Percentiles rank a stretch among this genome's conserved stretches.
Evolutionary conservation across 2,113 vertebrate genomes (phyloP).

Genomic region (Bombycilla garrulus): DNA sequence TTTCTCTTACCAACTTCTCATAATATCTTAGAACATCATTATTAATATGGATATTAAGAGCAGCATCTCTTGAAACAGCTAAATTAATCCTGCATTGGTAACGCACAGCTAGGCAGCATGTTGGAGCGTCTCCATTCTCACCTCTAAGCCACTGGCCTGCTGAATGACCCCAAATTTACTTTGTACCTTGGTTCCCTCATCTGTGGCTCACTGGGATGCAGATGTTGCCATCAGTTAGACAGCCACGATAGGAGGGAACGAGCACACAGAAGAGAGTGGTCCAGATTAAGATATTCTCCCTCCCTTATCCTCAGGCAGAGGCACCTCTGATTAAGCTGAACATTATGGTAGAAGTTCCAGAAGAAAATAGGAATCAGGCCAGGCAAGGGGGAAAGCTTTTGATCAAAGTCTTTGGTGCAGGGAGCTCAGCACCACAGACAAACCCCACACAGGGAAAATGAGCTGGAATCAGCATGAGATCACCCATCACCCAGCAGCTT

Average conservation of each 20-base stretch:
- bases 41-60: not conserved
- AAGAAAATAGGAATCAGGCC: not conserved
- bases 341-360: not conserved
- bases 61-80: not conserved
- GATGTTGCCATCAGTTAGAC: not conserved
- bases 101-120: not conserved
- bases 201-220: not conserved
- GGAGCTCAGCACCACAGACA: not conserved
- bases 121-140: not conserved
- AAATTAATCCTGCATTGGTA: not conserved
- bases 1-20: not conserved
- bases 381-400: not conserved
- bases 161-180: not conserved
- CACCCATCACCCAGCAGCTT: not conserved
- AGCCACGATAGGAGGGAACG: not conserved
- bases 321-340: not conserved
- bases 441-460: not conserved
- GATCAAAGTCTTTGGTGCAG: not conserved
- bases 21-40: not conserved
- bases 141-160: not conserved
- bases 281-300: not conserved
- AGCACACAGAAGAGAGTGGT: not conserved
- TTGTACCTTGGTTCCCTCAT: not conserved
- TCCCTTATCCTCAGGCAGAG: not conserved
- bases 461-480: not conserved